phyloP scores from a whole-genome alignment of 2,888 invertebrate genomes.

The Pemphredon lugubris region DNA sequence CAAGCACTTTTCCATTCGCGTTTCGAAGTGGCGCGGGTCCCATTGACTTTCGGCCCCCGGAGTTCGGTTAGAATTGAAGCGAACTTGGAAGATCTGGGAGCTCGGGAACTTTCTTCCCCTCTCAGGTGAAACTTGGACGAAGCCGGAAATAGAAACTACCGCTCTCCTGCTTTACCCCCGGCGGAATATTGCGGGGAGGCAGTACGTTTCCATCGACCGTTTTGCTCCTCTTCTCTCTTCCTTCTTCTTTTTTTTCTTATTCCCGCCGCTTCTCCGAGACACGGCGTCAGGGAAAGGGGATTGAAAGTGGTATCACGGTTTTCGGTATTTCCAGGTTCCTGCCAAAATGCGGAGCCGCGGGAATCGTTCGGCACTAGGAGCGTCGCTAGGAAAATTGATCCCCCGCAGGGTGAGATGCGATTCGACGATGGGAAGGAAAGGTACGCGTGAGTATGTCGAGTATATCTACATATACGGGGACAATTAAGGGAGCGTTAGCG shows the following conservation, averaged over 20 bases:
- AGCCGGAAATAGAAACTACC: slow-evolving; percentile 46
- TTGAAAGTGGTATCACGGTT: slow-evolving; percentile 8
- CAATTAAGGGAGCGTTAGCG: too few species aligned
- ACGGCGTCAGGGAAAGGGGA: slow-evolving; percentile 2
- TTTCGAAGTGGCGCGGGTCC: slow-evolving; percentile 47
- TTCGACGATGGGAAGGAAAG: slow-evolving; percentile 56
- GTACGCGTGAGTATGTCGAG: slow-evolving; percentile 61
- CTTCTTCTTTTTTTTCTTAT: background rate
- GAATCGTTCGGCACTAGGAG: slow-evolving; percentile 40
- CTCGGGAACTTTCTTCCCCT: slow-evolving; percentile 40
- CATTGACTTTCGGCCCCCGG: slow-evolving; percentile 47
- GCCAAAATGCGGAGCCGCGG: slow-evolving; percentile 70
- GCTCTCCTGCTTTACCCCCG: slow-evolving; percentile 29
- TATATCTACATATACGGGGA: too few species aligned
- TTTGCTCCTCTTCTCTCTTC: background rate
- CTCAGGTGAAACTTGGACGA: slow-evolving; percentile 32
- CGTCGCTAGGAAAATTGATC: slow-evolving; percentile 44
- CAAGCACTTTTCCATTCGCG: slow-evolving; percentile 40
- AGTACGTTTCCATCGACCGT: background rate
- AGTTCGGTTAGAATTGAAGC: slow-evolving; percentile 40
- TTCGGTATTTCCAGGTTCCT: slow-evolving; percentile 61
- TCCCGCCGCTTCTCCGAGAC: background rate
- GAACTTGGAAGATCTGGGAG: slow-evolving; percentile 29
- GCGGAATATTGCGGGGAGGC: slow-evolving; percentile 1
- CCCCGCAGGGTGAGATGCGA: slow-evolving; percentile 53